phyloP scores from a whole-genome alignment of 2,797 vertebrate genomes.

The Miichthys miiuy region DNA sequence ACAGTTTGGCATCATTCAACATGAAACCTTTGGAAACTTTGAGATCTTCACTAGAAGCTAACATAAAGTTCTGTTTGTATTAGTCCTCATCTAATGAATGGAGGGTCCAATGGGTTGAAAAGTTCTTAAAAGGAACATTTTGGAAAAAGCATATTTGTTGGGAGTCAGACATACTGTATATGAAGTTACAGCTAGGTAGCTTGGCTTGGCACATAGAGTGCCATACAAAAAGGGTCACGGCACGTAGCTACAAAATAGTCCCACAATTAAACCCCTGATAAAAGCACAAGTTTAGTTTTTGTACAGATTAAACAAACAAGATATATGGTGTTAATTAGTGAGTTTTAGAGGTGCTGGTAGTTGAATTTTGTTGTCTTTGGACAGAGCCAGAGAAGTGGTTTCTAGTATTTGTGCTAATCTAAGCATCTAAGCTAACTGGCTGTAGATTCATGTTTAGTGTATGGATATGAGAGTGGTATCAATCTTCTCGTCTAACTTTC shows the following conservation, averaged over 20 bases:
- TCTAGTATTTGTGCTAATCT: background rate
- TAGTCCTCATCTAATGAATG: background rate
- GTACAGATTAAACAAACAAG: background rate
- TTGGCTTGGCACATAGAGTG: too few species aligned
- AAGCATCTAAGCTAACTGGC: too few species aligned
- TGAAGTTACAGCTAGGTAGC: too few species aligned
- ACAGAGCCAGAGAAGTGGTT: background rate
- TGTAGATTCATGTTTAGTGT: background rate
- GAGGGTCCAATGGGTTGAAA: background rate
- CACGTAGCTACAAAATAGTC: too few species aligned
- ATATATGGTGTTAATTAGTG: background rate
- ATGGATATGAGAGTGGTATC: background rate
- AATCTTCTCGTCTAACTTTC: background rate
- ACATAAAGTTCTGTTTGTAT: background rate
- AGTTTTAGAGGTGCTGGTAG: background rate
- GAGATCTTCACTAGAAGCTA: too few species aligned
- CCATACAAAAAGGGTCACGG: too few species aligned
- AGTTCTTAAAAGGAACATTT: background rate
- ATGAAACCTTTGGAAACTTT: conserved; percentile 6
- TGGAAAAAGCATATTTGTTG: too few species aligned
- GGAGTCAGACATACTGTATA: too few species aligned
- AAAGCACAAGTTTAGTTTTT: background rate
- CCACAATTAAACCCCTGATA: too few species aligned
- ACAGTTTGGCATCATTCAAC: conserved; percentile 1
- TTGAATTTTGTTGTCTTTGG: background rate